Base-by-base conservation (phyloP, 2,113 vertebrate species). In the Bujurquina vittata region DNA sequence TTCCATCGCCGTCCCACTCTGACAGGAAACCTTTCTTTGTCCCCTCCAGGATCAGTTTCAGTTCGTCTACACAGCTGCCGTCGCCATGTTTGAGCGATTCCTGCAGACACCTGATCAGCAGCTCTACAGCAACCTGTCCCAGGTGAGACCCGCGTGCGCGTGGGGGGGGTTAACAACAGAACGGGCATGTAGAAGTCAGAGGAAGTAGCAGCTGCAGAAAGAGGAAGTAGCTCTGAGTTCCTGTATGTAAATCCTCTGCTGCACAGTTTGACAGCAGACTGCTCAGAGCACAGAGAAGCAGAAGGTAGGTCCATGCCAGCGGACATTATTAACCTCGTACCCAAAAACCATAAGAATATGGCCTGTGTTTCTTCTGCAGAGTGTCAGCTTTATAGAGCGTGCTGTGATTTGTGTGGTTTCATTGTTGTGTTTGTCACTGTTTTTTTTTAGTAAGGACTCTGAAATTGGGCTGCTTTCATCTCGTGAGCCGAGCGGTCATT, bases 31-130 rank as follows among this genome's bases (percentile, higher is more conserved):
- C 0, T 54, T 33, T 49, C 15, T 54, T n/a, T 29, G 15, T 15
- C 1, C 63, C n/a, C 9, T 11, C 0, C 75, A 92, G 91, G 91
- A 92, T 2, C 88, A 93, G 83, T 90, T 91, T 20, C 83, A 35
- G n/a, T 91, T 93, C 87, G 79, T 93, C 56, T 91, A 75, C 90
- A 88, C 52, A 0, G 84, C 86, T 0, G 77, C 29, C 35, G 0
- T n/a, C 46, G 72, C 20, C 20, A 85, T 91, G 84, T 17, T 92
- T 0, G 79, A 88, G 2, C 69, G 10, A 0, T 31, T 52, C 65
- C 88, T 93, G 54, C 75, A 35, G 69, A 1, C 72, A 2, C 1
- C 31, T 1, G 1, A 2, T 0, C 4, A 2, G 0, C 29, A 4
- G 14, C 26, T 60, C 15, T 77, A 63, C 83, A 2, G 2, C 49